A percentile compares a stretch with the other conserved stretches of the same genome.
Conservation (phyloP, 2,888 invertebrate species). For the Ophion costatus region DNA sequence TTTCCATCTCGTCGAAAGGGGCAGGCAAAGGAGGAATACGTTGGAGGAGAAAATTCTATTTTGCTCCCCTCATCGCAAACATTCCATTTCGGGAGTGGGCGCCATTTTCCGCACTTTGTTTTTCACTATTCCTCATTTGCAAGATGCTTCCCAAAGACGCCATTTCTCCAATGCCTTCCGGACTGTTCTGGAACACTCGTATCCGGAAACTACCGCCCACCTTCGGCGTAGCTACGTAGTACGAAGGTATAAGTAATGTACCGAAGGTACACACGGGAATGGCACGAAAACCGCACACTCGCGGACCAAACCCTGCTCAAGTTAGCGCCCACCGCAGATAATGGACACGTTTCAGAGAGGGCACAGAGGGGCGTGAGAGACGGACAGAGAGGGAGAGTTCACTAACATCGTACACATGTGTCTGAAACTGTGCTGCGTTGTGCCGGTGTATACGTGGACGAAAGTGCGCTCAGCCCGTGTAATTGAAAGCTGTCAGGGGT, state of each 20-base stretch:
- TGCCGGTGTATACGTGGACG: conserved; percentile 42
- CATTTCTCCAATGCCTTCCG: background rate
- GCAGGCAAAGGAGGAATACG: background rate
- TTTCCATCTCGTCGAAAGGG: background rate
- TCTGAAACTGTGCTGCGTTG: conserved; percentile 51
- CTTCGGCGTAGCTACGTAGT: background rate
- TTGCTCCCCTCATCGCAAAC: no score
- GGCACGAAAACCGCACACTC: conserved; percentile 44
- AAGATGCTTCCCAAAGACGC: background rate
- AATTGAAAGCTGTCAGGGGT: conserved; percentile 72
- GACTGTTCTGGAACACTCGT: background rate
- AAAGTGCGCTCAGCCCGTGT: conserved; percentile 71
- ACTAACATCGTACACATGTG: conserved; percentile 56
- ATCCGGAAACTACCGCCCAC: background rate
- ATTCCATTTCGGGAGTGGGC: background rate
- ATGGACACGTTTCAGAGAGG: conserved; percentile 62
- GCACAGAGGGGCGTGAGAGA: conserved; percentile 21
- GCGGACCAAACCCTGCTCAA: conserved; percentile 46
- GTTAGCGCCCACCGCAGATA: conserved; percentile 57
- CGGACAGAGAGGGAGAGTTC: conserved; percentile 42
- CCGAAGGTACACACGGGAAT: conserved; percentile 35
- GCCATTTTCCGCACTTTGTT: background rate
- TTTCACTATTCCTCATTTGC: background rate
- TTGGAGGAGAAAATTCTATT: background rate
- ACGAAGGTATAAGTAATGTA: conserved; percentile 43